Base-by-base conservation (phyloP, 2,888 invertebrate species). In the Morinoia aosen region DNA sequence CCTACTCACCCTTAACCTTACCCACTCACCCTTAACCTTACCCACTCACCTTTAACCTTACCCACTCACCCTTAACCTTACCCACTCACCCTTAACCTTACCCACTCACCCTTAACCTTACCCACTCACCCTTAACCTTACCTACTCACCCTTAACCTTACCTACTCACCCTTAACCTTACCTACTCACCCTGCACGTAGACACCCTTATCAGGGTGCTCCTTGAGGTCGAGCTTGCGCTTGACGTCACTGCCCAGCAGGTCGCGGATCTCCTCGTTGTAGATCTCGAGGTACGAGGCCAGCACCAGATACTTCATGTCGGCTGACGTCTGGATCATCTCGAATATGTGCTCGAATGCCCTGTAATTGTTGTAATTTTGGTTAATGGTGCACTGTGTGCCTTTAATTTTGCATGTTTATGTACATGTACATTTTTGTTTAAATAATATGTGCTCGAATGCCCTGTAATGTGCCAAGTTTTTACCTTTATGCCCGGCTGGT, bases 271-370 rank as follows among this genome's bases (percentile, higher is more conserved):
- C 98, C 97, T 98, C 98, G 97, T 98, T 98, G 97, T 98, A 98
- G 96, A 98, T 98, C 97, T 98, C 98, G 96, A 98, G 97, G 97
- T 98, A 98, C 96, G 98, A 98, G 95, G 98, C 98, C 96, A 98
- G 98, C 0, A 98, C 96, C 91, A 97, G 95, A 88, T 96, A 97
- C 95, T 97, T 96, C 96, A 96, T 96, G 95, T 96, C 96, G n/a
- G 96, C 96, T 14, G 96, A 96, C 14, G 97, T 96, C 95, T 96
- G 96, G 88, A 98, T 98, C 0, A 98, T 98, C 97, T 99, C 98
- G 97, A 99, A 99, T 96, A 99, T 98, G 97, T 99, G 99, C 97
- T 99, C 99, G 97, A 99, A 98, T 0, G 98, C 98, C 94, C 98
- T 98, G 95, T 16, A 95, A 39, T n/a, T n/a, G n/a, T n/a, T n/a